Evolutionary conservation across 2,797 vertebrate genomes (phyloP).

Genomic region (Acanthopagrus latus): DNA sequence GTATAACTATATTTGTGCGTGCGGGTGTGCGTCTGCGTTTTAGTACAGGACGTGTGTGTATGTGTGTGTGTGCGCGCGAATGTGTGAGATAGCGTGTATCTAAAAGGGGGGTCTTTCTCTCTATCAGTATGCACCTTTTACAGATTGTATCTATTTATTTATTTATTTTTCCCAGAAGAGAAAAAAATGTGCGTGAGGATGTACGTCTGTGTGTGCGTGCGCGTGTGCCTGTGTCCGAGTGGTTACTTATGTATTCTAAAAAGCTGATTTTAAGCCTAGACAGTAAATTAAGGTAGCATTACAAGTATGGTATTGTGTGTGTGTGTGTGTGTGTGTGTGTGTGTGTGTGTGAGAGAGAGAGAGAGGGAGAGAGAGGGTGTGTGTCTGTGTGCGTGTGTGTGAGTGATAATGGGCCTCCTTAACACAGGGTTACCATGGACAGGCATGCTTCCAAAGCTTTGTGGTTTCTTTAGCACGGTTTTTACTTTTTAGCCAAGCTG

Average conservation of each 20-base stretch:
- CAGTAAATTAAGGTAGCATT: slow-evolving; percentile 87
- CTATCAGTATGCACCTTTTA: slow-evolving; percentile 86
- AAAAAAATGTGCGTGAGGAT: slow-evolving; percentile 70
- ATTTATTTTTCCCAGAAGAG: slow-evolving; percentile 88
- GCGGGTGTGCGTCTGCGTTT: slow-evolving; percentile 72
- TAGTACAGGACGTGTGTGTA: slow-evolving; percentile 70
- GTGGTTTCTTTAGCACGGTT: slow-evolving; percentile 74
- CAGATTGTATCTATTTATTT: slow-evolving; percentile 89
- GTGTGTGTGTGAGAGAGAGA: slow-evolving; percentile 25
- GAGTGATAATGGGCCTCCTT: slow-evolving; percentile 79
- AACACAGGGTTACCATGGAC: slow-evolving; percentile 82
- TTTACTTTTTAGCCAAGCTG: slow-evolving; percentile 78
- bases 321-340: slow-evolving; percentile 33
- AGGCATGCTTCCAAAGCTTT: slow-evolving; percentile 86
- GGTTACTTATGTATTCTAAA: slow-evolving; percentile 82
- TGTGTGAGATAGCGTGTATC: slow-evolving; percentile 72
- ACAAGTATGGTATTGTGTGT: slow-evolving; percentile 67
- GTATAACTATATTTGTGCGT: slow-evolving; percentile 75
- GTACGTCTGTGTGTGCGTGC: slow-evolving; percentile 26
- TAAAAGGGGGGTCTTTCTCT: slow-evolving; percentile 76
- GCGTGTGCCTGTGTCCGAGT: slow-evolving; percentile 49
- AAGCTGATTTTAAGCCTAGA: slow-evolving; percentile 85
- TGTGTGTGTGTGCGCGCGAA: slow-evolving; percentile 43
- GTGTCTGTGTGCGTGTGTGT: slow-evolving; percentile 35
- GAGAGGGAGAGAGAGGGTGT: not conserved